A percentile compares a stretch with the other conserved stretches of the same genome.
Conservation (phyloP, 1,140 invertebrate genomes). For the Callitettix versicolor region DNA sequence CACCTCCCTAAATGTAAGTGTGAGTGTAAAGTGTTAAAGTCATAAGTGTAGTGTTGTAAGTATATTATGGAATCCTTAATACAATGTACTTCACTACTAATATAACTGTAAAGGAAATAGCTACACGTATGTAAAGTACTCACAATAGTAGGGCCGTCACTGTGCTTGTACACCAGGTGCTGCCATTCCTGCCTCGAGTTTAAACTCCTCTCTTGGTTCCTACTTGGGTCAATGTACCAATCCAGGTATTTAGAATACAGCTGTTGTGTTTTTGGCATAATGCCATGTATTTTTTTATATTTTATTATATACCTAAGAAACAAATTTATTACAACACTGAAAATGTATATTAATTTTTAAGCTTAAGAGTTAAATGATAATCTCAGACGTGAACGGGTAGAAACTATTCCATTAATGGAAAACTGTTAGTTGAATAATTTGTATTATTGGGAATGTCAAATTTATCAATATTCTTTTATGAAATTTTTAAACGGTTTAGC, state of each 20-base stretch:
- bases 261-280: conserved; percentile 51
- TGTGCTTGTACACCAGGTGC: conserved; percentile 41
- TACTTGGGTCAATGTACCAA: conserved; percentile 45
- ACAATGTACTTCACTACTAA: too few relatives aligned
- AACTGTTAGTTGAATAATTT: neutral
- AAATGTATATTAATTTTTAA: too few relatives aligned
- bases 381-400: conserved; percentile 20
- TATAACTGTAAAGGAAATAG: too few relatives aligned
- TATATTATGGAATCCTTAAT: too few relatives aligned
- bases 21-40: too few relatives aligned
- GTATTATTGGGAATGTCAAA: too few relatives aligned
- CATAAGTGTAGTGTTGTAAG: too few relatives aligned
- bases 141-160: conserved; percentile 45
- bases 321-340: too few relatives aligned
- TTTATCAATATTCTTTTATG: neutral
- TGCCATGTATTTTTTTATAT: conserved; percentile 47
- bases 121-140: too few relatives aligned
- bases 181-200: conserved; percentile 70
- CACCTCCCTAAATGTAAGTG: too few relatives aligned
- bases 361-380: too few relatives aligned
- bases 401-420: conserved; percentile 2
- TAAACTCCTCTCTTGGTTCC: conserved; percentile 24
- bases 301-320: conserved; percentile 50
- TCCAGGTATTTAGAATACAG: conserved; percentile 59
- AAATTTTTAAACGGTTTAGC: conserved; percentile 13